Conservation (phyloP, 1,140 invertebrate species). For the Anastrepha ludens region DNA sequence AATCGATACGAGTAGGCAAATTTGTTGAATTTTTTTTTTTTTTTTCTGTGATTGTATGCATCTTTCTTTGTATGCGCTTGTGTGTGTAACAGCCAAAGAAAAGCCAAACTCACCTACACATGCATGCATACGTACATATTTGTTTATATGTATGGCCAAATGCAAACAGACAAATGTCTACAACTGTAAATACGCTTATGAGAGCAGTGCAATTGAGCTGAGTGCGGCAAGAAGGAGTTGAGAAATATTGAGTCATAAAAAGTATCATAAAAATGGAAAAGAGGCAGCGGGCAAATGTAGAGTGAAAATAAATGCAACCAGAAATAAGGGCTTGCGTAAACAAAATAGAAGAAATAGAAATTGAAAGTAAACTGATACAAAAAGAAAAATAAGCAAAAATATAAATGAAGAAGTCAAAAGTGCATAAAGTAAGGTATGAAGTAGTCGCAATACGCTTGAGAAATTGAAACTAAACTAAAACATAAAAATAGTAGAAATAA, state of each 20-base stretch:
- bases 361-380: neutral
- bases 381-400: neutral
- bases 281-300: too few relatives aligned
- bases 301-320: too few relatives aligned
- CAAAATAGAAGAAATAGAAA: neutral
- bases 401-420: neutral
- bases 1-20: constrained; percentile 13
- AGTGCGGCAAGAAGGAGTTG: constrained; percentile 2
- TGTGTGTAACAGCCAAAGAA: neutral
- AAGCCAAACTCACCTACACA: constrained; percentile 12
- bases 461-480: neutral
- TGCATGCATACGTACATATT: neutral
- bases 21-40: neutral
- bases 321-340: too few relatives aligned
- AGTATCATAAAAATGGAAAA: neutral
- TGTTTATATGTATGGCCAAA: neutral
- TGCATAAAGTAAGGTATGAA: too few relatives aligned
- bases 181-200: neutral
- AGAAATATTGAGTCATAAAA: neutral
- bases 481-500: neutral
- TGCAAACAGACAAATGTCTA: neutral
- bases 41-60: neutral
- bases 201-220: constrained; percentile 11
- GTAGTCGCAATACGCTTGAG: too few relatives aligned
- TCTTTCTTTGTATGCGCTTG: neutral